These are phyloP conservation scores for Lateolabrax maculatus DNA, from an alignment of 2,797 vertebrate genomes.

Conservation along the genomic window DNA sequence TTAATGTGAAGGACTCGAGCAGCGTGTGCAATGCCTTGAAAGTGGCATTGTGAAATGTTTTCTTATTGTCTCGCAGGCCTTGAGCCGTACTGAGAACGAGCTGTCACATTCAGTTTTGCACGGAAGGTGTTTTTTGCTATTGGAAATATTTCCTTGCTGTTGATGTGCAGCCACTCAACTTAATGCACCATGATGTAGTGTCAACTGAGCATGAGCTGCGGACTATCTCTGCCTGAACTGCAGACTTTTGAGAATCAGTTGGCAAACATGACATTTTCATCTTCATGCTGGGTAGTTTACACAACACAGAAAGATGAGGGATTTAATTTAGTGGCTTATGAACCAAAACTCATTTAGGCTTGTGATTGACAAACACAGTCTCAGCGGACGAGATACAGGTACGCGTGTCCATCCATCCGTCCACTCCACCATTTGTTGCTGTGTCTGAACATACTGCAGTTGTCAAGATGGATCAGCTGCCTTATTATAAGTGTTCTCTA, in stretches of 20 bases:
- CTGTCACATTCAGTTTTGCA: constrained; percentile 58
- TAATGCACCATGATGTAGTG: constrained; percentile 56
- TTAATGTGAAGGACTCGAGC: constrained; percentile 20
- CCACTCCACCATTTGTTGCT: constrained; percentile 28
- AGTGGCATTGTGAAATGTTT: constrained; percentile 15
- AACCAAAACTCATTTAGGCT: constrained; percentile 40
- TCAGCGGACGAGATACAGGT: background rate
- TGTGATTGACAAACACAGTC: constrained; percentile 44
- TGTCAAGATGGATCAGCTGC: constrained; percentile 32
- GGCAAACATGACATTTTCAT: constrained; percentile 55
- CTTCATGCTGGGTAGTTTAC: constrained; percentile 15
- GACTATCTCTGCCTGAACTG: constrained; percentile 30
- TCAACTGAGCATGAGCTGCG: constrained; percentile 45
- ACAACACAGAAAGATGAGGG: constrained; percentile 11
- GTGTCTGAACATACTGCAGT: constrained; percentile 32
- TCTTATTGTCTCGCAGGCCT: constrained; percentile 33
- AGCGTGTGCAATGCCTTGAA: constrained; percentile 23
- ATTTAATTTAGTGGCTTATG: constrained; percentile 39
- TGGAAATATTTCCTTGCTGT: constrained; percentile 33
- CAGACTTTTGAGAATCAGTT: constrained; percentile 43
- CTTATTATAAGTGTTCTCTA: constrained; percentile 24
- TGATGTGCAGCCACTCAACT: constrained; percentile 50
- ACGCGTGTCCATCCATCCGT: constrained; percentile 11
- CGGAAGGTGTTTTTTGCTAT: constrained; percentile 11
- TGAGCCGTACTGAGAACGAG: constrained; percentile 22